phyloP scores from a whole-genome alignment of 2,113 vertebrate genomes.

The Thamnaconus septentrionalis region DNA sequence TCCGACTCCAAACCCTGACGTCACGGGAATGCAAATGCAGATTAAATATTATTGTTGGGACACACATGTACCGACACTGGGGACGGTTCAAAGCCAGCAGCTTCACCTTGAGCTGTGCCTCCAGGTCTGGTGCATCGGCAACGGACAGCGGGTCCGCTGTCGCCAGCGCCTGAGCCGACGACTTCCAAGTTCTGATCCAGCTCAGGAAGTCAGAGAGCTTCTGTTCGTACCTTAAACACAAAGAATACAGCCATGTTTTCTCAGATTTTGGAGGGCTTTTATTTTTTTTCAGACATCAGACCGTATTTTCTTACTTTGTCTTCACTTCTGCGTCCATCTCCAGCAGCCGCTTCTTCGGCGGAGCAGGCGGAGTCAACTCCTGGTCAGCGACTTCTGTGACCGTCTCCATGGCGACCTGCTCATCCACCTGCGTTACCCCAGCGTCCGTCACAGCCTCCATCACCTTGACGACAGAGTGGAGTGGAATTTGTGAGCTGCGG shows the following conservation, averaged over 20 bases:
- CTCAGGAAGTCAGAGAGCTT: constrained; percentile 78
- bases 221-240: constrained; percentile 80
- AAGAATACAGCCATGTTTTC: constrained; percentile 1
- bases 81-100: not conserved
- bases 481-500: too few relatives aligned
- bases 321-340: constrained; percentile 81
- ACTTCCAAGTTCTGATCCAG: constrained; percentile 84
- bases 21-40: constrained; percentile 20
- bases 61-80: not conserved
- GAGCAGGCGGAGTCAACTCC: constrained; percentile 82
- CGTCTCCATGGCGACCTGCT: constrained; percentile 72
- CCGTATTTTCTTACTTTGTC: constrained; percentile 79
- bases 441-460: constrained; percentile 83
- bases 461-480: constrained; percentile 71
- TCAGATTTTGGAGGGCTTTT: not conserved
- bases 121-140: constrained; percentile 76
- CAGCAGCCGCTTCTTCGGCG: constrained; percentile 87
- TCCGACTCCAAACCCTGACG: constrained; percentile 82
- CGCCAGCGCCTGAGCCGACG: constrained; percentile 74
- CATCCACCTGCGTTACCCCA: constrained; percentile 79
- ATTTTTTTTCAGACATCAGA: not conserved
- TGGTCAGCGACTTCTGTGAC: constrained; percentile 57
- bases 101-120: constrained; percentile 85
- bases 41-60: not conserved
- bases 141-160: constrained; percentile 80